Evolutionary conservation across 2,888 invertebrate species (phyloP), one percentile per base, ranked within the genome.

Genomic region (Rhingia campestris): DNA sequence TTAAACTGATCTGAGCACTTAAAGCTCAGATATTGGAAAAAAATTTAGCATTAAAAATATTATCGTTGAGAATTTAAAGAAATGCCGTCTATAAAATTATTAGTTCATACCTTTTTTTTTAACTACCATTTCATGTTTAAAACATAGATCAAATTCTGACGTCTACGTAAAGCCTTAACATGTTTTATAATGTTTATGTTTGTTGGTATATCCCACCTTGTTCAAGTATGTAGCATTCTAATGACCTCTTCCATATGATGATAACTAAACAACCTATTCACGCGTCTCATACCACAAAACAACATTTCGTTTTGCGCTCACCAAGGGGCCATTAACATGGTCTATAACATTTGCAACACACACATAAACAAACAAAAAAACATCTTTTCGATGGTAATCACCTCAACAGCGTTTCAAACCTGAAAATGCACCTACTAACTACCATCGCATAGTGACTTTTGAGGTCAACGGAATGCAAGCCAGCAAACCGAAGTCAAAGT

Each of bases 241-340:
- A 84, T 80, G 69, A 75, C 84, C 80, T 84, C 84, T 49, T 49
- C 80, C 22, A 22, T 22, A 32, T 37, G 43, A 61, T 61, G 66
- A 80, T 75, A 63, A 37, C 35, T 58, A 22, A 64, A 58, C 70
- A 77, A 70, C 77, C 70, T 70, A 76, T 63, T 69, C 63, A 49
- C 70, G 63, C 58, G 54, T 79, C 74, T 63, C 14, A 53, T 64
- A 64, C 49, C 51, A 75, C 30, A 80, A 32, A 72, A 66, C 64
- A 84, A 66, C 80, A 84, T 84, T 75, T 80, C 43, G 61, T 73
- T 69, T 75, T 75, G 59, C 69, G 70, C 70, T 80, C 64, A 69
- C 75, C 74, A 79, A 80, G 84, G 58, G 80, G 75, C 80, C 75
- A 80, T 75, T 82, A 84, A 72, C 84, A 80, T 80, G 80, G 82